Percentiles rank a stretch among this genome's conserved stretches.
Evolutionary conservation across 2,888 invertebrate species (phyloP).

Genomic region (Tetragonisca angustula): DNA sequence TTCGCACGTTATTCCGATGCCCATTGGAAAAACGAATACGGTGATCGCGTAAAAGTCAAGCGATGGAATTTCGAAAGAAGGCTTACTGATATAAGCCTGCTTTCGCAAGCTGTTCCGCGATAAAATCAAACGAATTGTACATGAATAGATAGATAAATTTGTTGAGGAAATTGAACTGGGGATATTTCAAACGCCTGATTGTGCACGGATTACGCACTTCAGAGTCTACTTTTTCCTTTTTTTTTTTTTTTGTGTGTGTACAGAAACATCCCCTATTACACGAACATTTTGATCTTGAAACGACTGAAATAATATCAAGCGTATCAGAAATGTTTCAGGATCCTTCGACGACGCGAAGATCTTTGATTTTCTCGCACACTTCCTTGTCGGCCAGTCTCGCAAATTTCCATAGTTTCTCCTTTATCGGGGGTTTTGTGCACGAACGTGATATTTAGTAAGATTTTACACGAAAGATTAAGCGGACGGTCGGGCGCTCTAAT

Average conservation of each 20-base stretch:
- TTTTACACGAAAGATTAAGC: slow-evolving; percentile 51
- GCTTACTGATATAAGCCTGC: slow-evolving; percentile 38
- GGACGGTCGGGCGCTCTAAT: slow-evolving; percentile 61
- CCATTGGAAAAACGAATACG: slow-evolving; percentile 15
- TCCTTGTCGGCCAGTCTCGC: background rate
- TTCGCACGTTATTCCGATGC: slow-evolving; percentile 18
- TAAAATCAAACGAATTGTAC: slow-evolving; percentile 15
- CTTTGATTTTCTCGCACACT: background rate
- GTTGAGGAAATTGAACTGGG: slow-evolving; percentile 18
- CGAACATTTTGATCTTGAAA: slow-evolving; percentile 18
- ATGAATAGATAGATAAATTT: background rate
- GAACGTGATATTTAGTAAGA: slow-evolving; percentile 50
- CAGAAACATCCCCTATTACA: slow-evolving; percentile 5
- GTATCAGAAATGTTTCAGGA: background rate
- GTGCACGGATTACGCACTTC: slow-evolving; percentile 25
- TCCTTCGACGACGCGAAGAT: background rate
- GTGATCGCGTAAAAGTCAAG: slow-evolving; percentile 58
- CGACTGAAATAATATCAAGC: slow-evolving; percentile 1
- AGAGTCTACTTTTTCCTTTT: slow-evolving; percentile 24
- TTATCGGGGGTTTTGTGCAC: slow-evolving; percentile 1
- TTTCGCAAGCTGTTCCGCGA: background rate
- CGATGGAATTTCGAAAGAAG: slow-evolving; percentile 13
- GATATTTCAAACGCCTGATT: slow-evolving; percentile 43
- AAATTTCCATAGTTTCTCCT: slow-evolving; percentile 23
- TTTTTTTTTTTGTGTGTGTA: background rate